phyloP scores from a whole-genome alignment of 37 sponge, comb jelly and placozoan species.

The Amphimedon queenslandica region DNA sequence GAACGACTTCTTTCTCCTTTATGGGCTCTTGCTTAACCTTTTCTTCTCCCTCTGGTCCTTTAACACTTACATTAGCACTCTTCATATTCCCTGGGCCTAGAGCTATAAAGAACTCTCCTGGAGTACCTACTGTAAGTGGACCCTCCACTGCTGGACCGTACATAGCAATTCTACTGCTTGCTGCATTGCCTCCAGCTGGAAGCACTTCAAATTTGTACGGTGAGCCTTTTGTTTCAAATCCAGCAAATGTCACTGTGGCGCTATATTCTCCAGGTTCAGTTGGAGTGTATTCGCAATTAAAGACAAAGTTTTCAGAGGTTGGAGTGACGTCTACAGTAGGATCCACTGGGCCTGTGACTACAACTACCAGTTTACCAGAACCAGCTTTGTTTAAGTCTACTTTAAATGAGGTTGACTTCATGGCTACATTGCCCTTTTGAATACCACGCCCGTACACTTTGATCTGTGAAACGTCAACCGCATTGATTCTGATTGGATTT shows the following conservation, averaged over 20 bases:
- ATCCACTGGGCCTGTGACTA: constrained; percentile 14
- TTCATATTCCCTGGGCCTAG: constrained; percentile 79
- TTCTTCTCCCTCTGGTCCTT: constrained; percentile 56
- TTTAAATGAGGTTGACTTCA: constrained; percentile 47
- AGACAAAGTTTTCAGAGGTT: constrained; percentile 64
- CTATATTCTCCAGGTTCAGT: constrained; percentile 70
- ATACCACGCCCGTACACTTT: constrained; percentile 68
- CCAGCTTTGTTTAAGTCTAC: constrained; percentile 69
- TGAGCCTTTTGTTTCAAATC: constrained; percentile 71
- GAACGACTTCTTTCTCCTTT: constrained; percentile 7
- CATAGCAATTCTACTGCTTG: constrained; percentile 27
- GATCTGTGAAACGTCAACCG: constrained; percentile 41
- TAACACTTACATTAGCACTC: constrained; percentile 68
- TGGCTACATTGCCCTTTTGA: constrained; percentile 40
- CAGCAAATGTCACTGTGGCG: constrained; percentile 63
- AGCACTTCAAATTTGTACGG: constrained; percentile 82
- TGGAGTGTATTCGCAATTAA: constrained; percentile 82
- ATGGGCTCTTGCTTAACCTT: constrained; percentile 19
- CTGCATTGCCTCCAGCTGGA: constrained; percentile 34
- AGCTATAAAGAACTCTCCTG: constrained; percentile 71
- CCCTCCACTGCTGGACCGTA: constrained; percentile 88
- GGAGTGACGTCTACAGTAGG: constrained; percentile 24
- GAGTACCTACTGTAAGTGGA: constrained; percentile 52
- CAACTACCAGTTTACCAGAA: constrained; percentile 43
- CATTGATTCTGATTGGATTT: constrained; percentile 74